A percentile compares a stretch with the other conserved stretches of the same genome.
Evolutionary conservation across 2,888 invertebrate species (phyloP).

Genomic region (Tenthredo distinguenda): DNA sequence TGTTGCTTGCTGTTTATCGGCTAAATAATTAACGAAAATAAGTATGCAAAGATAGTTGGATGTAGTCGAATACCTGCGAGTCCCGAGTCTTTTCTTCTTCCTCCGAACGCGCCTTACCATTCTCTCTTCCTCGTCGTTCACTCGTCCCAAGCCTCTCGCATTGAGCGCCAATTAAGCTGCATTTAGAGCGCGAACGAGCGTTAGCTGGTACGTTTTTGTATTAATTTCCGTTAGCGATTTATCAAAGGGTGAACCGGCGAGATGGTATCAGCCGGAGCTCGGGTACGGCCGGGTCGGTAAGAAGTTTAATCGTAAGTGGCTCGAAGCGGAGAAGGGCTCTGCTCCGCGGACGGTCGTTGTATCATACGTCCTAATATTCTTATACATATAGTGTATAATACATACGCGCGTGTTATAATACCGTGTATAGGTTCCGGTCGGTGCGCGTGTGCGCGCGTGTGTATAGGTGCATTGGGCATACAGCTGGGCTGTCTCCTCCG

Average conservation of each 20-base stretch:
- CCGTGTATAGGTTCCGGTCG: neutral
- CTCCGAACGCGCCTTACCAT: neutral
- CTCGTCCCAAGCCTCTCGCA: constrained; percentile 18
- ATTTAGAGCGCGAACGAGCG: constrained; percentile 68
- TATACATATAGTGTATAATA: neutral
- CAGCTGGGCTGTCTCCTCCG: neutral
- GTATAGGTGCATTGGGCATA: neutral
- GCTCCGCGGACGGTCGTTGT: neutral
- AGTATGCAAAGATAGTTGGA: neutral
- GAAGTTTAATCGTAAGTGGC: constrained; percentile 46
- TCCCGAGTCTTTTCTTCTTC: neutral
- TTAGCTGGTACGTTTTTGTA: constrained; percentile 67
- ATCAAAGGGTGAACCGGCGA: constrained; percentile 71
- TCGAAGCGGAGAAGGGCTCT: constrained; percentile 32
- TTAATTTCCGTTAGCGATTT: constrained; percentile 77
- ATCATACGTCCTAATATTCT: neutral
- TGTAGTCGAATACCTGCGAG: neutral
- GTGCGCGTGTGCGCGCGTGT: neutral
- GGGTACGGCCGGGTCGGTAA: constrained; percentile 30
- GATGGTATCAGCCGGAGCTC: constrained; percentile 69
- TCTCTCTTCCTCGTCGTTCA: neutral
- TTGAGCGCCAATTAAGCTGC: constrained; percentile 69
- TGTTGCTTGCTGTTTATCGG: neutral
- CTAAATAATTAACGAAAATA: neutral
- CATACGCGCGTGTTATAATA: neutral